Evolutionary conservation across 2,888 invertebrate species (phyloP), one percentile per base, ranked within the genome.

Genomic region (Lydus trimaculatus): DNA sequence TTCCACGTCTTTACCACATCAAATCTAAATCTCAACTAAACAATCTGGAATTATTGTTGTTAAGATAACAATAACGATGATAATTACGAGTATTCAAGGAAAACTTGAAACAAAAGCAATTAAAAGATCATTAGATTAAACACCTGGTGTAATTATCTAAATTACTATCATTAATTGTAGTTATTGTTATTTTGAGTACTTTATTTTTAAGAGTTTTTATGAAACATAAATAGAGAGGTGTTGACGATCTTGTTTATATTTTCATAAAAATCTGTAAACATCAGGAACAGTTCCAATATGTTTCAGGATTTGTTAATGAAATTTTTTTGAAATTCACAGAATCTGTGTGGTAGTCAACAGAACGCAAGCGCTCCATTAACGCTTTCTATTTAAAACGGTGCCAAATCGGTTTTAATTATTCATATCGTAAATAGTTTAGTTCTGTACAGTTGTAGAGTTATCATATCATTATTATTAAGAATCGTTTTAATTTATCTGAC

Each of bases 371-470:
- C 56, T 56, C 4, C 15, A 13, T 23, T 23, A 25, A 25, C 56
- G 25, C 56, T 56, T 56, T 56, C 56, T 56, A 56, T 56, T 56
- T 56, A 56, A 56, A 56, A 56, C 56, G 56, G 56, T 56, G 56
- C 56, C 56, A 56, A 25, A 56, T 56, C 25, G 23, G 48, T 4
- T 56, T 56, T 15, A 56, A 56, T 56, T 56, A 56, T 56, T 56
- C 25, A 13, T 28, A 28, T 56, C 25, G 5, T 56, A 25, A 25
- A 56, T 56, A 15, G 25, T 23, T 25, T 1, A 9, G 8, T 20
- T 25, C 25, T 56, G 56, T 23, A 52, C 8, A 52, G 43, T 52
- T 20, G 48, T 52, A 36, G 0, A n/a, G n/a, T n/a, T n/a, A n/a
- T n/a, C n/a, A n/a, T n/a, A n/a, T n/a, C n/a, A n/a, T n/a, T n/a